phyloP scores from a whole-genome alignment of 2,888 invertebrate species.

The Hemistola chrysoprasaria region DNA sequence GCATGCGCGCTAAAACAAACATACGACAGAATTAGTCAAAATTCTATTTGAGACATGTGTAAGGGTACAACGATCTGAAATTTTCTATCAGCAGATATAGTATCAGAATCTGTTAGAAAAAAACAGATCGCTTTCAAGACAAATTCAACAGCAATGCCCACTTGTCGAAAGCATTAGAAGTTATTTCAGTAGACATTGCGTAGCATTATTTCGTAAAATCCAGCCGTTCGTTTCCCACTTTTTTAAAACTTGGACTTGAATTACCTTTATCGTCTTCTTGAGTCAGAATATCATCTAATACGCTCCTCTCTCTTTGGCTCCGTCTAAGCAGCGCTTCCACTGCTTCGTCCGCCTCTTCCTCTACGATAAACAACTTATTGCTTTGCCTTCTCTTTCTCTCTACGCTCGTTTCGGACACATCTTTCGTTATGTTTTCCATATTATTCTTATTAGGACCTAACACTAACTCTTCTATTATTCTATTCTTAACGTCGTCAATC shows the following conservation, averaged over 20 bases:
- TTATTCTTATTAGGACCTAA: slow-evolving; percentile 58
- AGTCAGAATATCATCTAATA: slow-evolving; percentile 86
- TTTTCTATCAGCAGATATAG: slow-evolving; percentile 33
- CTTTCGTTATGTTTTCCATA: slow-evolving; percentile 65
- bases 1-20: slow-evolving; percentile 82
- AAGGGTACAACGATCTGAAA: slow-evolving; percentile 43
- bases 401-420: slow-evolving; percentile 60
- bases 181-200: slow-evolving; percentile 55
- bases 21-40: slow-evolving; percentile 75
- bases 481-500: slow-evolving; percentile 65
- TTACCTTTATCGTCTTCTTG: slow-evolving; percentile 83
- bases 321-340: slow-evolving; percentile 84
- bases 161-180: slow-evolving; percentile 51
- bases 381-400: slow-evolving; percentile 59
- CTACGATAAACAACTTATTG: slow-evolving; percentile 56
- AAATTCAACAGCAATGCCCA: slow-evolving; percentile 44
- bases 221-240: slow-evolving; percentile 56
- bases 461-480: slow-evolving; percentile 71
- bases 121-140: slow-evolving; percentile 42
- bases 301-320: slow-evolving; percentile 86
- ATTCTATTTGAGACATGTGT: slow-evolving; percentile 44
- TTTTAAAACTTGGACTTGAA: slow-evolving; percentile 58
- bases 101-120: slow-evolving; percentile 12
- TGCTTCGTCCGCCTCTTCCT: slow-evolving; percentile 82
- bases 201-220: slow-evolving; percentile 68